Conservation (phyloP, 2,888 invertebrate genomes). For the Noctua janthina region DNA sequence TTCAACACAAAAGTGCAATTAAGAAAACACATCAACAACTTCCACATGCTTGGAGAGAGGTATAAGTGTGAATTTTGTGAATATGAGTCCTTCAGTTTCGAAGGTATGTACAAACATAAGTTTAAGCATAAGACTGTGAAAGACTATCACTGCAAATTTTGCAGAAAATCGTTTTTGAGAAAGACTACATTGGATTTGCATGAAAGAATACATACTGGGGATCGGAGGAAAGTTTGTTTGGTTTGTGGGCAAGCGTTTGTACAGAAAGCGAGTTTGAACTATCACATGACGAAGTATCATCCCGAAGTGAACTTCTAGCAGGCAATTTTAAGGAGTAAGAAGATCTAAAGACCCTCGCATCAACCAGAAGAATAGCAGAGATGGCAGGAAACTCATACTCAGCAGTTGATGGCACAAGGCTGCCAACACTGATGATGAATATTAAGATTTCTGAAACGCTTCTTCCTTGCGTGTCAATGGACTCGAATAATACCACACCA, state of each 20-base stretch:
- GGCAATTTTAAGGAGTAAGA: background rate
- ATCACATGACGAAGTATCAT: slow-evolving; percentile 86
- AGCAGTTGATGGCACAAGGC: background rate
- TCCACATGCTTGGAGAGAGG: slow-evolving; percentile 83
- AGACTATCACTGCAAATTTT: slow-evolving; percentile 85
- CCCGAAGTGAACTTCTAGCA: slow-evolving; percentile 81
- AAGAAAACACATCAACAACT: slow-evolving; percentile 79
- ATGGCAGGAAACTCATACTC: background rate
- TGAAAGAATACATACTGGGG: slow-evolving; percentile 85
- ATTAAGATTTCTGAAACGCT: background rate
- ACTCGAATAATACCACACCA: background rate
- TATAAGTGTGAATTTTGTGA: slow-evolving; percentile 81
- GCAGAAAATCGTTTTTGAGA: slow-evolving; percentile 85
- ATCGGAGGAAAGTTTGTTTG: slow-evolving; percentile 80
- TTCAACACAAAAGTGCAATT: slow-evolving; percentile 81
- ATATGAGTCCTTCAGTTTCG: slow-evolving; percentile 81
- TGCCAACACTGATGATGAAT: background rate
- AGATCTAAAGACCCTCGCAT: background rate
- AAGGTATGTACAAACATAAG: slow-evolving; percentile 82
- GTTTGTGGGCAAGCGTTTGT: slow-evolving; percentile 85
- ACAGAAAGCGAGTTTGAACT: slow-evolving; percentile 86
- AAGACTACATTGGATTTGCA: slow-evolving; percentile 80
- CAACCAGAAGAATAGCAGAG: background rate
- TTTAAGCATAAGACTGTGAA: slow-evolving; percentile 84
- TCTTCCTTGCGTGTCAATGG: background rate